phyloP scores from a whole-genome alignment of 1,140 invertebrate genomes.

The Caligus rogercresseyi region DNA sequence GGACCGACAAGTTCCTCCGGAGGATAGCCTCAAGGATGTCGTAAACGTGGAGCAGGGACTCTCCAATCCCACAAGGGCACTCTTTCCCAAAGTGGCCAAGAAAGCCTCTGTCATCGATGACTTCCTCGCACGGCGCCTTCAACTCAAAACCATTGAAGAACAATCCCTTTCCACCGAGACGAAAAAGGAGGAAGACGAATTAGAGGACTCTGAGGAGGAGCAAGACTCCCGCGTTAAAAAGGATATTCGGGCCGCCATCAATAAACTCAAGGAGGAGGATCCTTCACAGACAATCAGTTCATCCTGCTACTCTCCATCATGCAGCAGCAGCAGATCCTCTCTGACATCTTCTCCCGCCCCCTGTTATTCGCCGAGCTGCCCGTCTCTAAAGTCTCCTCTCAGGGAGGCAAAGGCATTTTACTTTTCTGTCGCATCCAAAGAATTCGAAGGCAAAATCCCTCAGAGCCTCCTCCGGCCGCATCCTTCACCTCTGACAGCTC shows the following conservation, averaged over 20 bases:
- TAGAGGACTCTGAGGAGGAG: not conserved
- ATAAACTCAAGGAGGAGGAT: not conserved
- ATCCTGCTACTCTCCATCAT: not conserved
- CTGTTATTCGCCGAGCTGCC: not conserved
- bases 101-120: constrained; percentile 11
- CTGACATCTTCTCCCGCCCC: not conserved
- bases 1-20: not conserved
- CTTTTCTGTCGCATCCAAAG: not conserved
- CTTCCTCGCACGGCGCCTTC: constrained; percentile 8
- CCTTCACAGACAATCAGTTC: not conserved
- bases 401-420: not conserved
- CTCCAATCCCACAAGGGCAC: constrained; percentile 9
- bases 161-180: not conserved
- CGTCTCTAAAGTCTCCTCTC: not conserved
- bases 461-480: not conserved
- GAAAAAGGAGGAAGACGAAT: not conserved
- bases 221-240: not conserved
- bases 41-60: constrained; percentile 9
- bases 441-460: not conserved
- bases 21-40: constrained; percentile 21
- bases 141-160: constrained; percentile 16
- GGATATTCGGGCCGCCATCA: not conserved
- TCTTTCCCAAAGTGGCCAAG: constrained; percentile 17
- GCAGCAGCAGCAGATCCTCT: not conserved
- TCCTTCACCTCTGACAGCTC: not conserved